These are phyloP conservation scores for Conomelus anceps DNA, from an alignment of 2,888 invertebrate genomes.

Conservation along the genomic window DNA sequence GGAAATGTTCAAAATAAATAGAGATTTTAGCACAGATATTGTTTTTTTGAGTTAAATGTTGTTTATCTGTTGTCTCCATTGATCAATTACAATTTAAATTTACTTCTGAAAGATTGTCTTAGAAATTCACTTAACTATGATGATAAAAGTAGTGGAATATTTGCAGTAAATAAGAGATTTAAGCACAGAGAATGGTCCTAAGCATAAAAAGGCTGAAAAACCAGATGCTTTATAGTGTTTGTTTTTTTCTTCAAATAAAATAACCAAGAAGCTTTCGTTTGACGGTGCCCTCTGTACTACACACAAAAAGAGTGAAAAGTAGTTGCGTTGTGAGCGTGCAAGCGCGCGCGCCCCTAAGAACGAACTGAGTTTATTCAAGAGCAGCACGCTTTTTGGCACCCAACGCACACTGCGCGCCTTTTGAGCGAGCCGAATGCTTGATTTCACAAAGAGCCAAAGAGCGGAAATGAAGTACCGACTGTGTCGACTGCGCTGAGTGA, in stretches of 20 bases:
- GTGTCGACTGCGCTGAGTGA: background rate
- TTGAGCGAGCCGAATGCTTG: background rate
- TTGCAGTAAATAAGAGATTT: background rate
- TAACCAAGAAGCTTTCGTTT: background rate
- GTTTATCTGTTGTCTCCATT: too few species aligned
- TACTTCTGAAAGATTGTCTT: too few species aligned
- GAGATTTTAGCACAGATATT: too few species aligned
- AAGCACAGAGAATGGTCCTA: background rate
- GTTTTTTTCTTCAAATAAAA: background rate
- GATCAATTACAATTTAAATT: too few species aligned
- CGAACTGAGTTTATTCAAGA: background rate
- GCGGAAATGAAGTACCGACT: background rate
- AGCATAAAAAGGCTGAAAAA: background rate
- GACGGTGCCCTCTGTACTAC: background rate
- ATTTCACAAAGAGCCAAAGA: background rate
- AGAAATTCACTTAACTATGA: too few species aligned
- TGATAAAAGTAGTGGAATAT: too few species aligned
- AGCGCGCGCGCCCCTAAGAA: background rate
- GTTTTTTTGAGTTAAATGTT: too few species aligned
- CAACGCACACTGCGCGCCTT: background rate
- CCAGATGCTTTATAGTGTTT: background rate
- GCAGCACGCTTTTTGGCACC: background rate
- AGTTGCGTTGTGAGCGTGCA: background rate
- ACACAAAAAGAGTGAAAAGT: background rate
- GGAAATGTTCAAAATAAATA: too few species aligned